Base-by-base conservation (phyloP, 1,140 invertebrate species). In the Drosophila arizonae region DNA sequence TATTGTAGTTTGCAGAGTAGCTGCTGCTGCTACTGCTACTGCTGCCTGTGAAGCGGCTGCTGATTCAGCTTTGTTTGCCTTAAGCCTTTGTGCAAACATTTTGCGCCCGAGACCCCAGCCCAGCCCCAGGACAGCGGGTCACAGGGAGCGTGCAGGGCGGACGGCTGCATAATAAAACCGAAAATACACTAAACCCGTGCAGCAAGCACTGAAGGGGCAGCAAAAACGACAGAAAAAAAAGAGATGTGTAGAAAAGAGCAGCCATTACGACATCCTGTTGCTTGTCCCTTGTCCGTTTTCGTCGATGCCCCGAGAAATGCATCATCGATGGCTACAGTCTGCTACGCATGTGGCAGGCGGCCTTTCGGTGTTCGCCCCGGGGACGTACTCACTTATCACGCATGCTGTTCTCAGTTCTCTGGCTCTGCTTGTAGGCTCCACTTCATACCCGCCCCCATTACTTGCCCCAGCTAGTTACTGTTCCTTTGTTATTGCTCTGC, bases 1-100 rank as follows among this genome's bases (percentile, higher is more conserved):
- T 60, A 72, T 61, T 70, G 70, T 87, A 88, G 84, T 88, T 81
- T 84, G 76, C 60, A 82, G 76, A 87, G 84, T 86, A 81, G 62
- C 79, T 56, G 60, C 60, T 62, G 66, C 33, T 33, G 28, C 28
- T 30, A 3, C 33, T 33, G 33, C 28, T 30, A 4, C 33, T 33
- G 33, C 57, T 63, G 65, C 57, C 36, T 63, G 28, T 65, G 57
- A 43, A 33, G 45, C 68, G 63, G 70, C 77, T 86, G 86, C 86
- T 89, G 86, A 90, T 86, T 89, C 86, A 89, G 86, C 86, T 89
- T 89, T 89, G 86, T 90, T 90, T 89, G 86, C 81, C 81, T 80
- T 90, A 90, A 90, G 86, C 86, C 86, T 86, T 90, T 90, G 86
- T 87, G 87, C 86, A 90, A 85, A 90, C 81, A 90, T 90, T 90